Conservation (phyloP, 2,888 invertebrate species). For the Perdita meconis region DNA sequence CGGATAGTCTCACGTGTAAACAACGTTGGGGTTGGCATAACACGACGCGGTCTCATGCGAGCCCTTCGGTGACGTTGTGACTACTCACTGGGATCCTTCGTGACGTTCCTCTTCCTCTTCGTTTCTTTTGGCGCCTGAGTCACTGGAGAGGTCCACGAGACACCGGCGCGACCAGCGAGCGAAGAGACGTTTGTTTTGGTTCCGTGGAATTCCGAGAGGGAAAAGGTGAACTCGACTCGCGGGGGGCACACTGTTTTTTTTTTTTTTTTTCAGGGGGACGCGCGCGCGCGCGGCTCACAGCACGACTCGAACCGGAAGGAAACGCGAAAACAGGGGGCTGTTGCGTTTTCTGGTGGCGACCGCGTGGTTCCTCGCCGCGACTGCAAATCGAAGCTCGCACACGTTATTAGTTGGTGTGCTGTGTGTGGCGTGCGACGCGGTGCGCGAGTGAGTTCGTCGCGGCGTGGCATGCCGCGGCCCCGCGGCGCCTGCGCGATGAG, state of each 20-base stretch:
- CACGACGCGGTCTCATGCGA: constrained; percentile 37
- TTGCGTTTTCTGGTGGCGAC: constrained; percentile 65
- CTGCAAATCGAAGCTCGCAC: constrained; percentile 71
- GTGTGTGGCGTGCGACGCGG: constrained; percentile 83
- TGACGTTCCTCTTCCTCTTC: no score
- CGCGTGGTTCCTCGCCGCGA: constrained; percentile 75
- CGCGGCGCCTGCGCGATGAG: constrained; percentile 80
- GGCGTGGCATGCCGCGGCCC: constrained; percentile 81
- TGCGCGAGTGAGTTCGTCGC: constrained; percentile 83
- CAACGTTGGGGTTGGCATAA: constrained; percentile 33
- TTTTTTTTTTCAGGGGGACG: no score
- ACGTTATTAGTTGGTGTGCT: constrained; percentile 76
- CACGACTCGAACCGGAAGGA: constrained; percentile 21
- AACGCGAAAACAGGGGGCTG: no score
- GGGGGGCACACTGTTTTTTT: constrained; percentile 2
- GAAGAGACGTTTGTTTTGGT: neutral
- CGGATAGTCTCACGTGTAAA: constrained; percentile 39
- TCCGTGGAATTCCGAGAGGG: neutral
- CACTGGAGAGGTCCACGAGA: no score
- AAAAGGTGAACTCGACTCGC: neutral
- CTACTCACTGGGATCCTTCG: no score
- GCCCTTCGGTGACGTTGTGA: no score
- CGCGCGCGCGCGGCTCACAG: constrained; percentile 29
- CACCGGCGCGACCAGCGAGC: neutral
- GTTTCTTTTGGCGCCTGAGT: no score